Evolutionary conservation across 2,888 invertebrate species (phyloP), one percentile per base, ranked within the genome.

Genomic region (Aphodius sticticus): DNA sequence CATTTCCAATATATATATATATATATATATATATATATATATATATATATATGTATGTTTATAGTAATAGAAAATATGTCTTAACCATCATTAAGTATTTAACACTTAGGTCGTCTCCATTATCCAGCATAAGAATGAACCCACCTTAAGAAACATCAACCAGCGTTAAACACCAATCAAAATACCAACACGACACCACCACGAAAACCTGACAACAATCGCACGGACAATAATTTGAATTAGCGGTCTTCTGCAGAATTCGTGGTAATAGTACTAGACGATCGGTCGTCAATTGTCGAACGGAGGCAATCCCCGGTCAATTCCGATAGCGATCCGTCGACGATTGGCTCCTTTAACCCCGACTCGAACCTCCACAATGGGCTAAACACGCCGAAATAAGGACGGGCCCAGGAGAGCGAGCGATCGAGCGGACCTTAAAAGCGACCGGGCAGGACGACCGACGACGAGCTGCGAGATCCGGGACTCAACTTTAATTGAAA

Each of bases 401-500:
- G 16, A 9, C 36, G 7, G 74, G 74, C 16, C 71, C 16, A 26
- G 15, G 71, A 16, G 70, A 70, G 16, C 16, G 36, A 74, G 36
- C 36, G 74, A 35, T 72, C 72, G 16, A 35, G 74, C 74, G 35
- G 37, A 35, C 36, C 74, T 37, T 35, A 74, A 74, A 74, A 74
- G 74, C 74, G 74, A 36, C 12, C 74, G 75, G 76, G 26, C 26
- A 26, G 26, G 26, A 26, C 26, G 26, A 26, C 70, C 15, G 80
- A 81, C 81, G 81, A 79, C 83, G 83, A 53, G 53, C 53, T 86
- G 87, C 85, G 87, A 87, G 88, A 88, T 87, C 87, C 88, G 88
- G 88, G 88, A 89, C 90, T 89, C 89, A 89, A 90, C 90, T 90
- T 90, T 90, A 90, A 90, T 90, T 90, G 90, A 89, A 90, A 90